Evolutionary conservation across 2,888 invertebrate genomes (phyloP).

Genomic region (Macaria liturata): DNA sequence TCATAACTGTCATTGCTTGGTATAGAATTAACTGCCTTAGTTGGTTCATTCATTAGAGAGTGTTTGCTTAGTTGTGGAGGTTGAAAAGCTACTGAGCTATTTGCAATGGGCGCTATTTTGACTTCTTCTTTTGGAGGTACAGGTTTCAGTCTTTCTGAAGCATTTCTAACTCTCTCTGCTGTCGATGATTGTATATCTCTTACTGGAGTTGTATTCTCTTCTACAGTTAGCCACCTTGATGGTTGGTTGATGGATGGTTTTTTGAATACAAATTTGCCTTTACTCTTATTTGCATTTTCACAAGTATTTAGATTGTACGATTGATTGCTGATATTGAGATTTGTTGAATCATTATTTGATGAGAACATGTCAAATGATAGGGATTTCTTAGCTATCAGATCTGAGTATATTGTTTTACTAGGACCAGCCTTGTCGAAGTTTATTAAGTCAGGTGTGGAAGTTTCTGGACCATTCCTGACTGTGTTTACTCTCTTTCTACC

Average conservation of each 20-base stretch:
- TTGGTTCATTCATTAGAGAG: constrained; percentile 50
- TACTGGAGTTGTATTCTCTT: constrained; percentile 47
- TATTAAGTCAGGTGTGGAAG: constrained; percentile 59
- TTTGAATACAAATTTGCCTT: constrained; percentile 74
- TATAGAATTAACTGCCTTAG: constrained; percentile 49
- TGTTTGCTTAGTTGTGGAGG: constrained; percentile 59
- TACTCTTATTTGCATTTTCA: constrained; percentile 52
- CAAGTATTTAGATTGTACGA: constrained; percentile 46
- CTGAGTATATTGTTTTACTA: constrained; percentile 56
- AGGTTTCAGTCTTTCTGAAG: constrained; percentile 65
- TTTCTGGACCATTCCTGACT: constrained; percentile 29
- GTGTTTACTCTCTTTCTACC: constrained; percentile 31
- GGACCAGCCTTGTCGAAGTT: constrained; percentile 45
- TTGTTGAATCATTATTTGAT: constrained; percentile 44
- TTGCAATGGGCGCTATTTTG: constrained; percentile 49
- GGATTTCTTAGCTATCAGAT: constrained; percentile 54
- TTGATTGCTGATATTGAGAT: constrained; percentile 44
- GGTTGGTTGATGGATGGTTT: constrained; percentile 69
- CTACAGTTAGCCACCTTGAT: constrained; percentile 46
- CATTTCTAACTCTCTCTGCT: constrained; percentile 62
- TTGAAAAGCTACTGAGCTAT: constrained; percentile 73
- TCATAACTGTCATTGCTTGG: constrained; percentile 39
- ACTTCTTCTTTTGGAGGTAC: constrained; percentile 46
- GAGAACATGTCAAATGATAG: constrained; percentile 58
- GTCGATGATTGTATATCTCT: constrained; percentile 62